phyloP scores from a whole-genome alignment of 2,888 invertebrate genomes.

The Parnassius orleans region DNA sequence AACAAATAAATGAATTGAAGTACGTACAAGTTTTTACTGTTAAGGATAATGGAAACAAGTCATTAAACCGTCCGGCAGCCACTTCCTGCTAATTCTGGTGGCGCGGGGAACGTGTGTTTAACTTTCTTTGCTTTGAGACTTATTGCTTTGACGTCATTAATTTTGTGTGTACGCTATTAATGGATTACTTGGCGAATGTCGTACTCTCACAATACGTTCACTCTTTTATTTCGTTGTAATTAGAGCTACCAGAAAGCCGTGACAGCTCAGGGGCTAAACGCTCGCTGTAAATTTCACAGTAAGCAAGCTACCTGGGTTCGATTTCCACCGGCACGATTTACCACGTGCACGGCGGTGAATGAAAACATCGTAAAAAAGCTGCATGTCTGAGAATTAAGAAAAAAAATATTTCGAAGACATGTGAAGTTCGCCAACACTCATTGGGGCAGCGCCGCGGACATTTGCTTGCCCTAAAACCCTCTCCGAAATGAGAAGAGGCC shows the following conservation, averaged over 20 bases:
- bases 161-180: conserved; percentile 5
- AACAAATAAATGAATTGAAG: not conserved
- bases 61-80: conserved; percentile 18
- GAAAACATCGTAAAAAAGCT: no score
- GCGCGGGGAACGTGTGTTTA: conserved; percentile 7
- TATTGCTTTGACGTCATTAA: conserved; percentile 1
- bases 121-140: conserved; percentile 15
- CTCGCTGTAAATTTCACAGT: no score
- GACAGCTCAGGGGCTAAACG: no score
- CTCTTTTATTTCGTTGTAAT: not conserved
- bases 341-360: no score
- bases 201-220: not conserved
- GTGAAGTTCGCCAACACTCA: no score
- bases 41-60: conserved; percentile 25
- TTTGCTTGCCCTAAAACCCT: no score
- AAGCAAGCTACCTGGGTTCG: no score
- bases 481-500: no score
- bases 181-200: conserved; percentile 12
- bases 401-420: no score
- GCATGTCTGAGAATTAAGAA: no score
- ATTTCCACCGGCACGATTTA: no score
- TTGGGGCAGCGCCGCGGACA: no score
- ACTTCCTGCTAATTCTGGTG: conserved; percentile 9
- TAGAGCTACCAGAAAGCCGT: not conserved
- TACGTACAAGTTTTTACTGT: conserved; percentile 13